Evolutionary conservation across 1,140 invertebrate species (phyloP).

Genomic region (Diabrotica undecimpunctata): DNA sequence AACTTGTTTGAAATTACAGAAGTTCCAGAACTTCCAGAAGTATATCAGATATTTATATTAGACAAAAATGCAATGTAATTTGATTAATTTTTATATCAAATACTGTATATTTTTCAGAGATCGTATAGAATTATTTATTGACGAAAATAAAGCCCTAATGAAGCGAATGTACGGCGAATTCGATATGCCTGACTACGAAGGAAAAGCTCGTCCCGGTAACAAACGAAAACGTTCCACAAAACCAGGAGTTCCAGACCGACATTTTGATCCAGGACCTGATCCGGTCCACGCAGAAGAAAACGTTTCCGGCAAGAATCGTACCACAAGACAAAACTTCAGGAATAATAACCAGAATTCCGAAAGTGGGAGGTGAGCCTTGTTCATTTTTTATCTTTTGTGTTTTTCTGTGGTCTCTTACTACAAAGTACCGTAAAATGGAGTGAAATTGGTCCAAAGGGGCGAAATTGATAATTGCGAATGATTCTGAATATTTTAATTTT

Average conservation of each 20-base stretch:
- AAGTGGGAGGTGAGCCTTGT: slow-evolving; percentile 53
- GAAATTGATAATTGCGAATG: too few relatives aligned
- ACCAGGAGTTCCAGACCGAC: slow-evolving; percentile 51
- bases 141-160: slow-evolving; percentile 90
- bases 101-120: slow-evolving; percentile 60
- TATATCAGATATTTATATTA: too few relatives aligned
- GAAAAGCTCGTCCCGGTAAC: slow-evolving; percentile 40
- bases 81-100: too few relatives aligned
- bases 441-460: too few relatives aligned
- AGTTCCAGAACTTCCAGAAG: too few relatives aligned
- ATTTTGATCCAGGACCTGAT: slow-evolving; percentile 46
- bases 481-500: too few relatives aligned
- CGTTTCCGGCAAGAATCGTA: slow-evolving; percentile 51
- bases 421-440: too few relatives aligned
- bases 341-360: slow-evolving; percentile 55
- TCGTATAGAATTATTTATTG: slow-evolving; percentile 84
- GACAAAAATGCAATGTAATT: too few relatives aligned
- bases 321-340: slow-evolving; percentile 53
- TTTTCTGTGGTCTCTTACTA: too few relatives aligned
- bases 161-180: slow-evolving; percentile 90
- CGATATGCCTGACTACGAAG: slow-evolving; percentile 57
- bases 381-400: too few relatives aligned
- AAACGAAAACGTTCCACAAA: slow-evolving; percentile 53
- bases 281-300: slow-evolving; percentile 32
- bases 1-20: too few relatives aligned